Base-by-base conservation (phyloP, 2,888 invertebrate species). In the Pachycephus smyrnensis region DNA sequence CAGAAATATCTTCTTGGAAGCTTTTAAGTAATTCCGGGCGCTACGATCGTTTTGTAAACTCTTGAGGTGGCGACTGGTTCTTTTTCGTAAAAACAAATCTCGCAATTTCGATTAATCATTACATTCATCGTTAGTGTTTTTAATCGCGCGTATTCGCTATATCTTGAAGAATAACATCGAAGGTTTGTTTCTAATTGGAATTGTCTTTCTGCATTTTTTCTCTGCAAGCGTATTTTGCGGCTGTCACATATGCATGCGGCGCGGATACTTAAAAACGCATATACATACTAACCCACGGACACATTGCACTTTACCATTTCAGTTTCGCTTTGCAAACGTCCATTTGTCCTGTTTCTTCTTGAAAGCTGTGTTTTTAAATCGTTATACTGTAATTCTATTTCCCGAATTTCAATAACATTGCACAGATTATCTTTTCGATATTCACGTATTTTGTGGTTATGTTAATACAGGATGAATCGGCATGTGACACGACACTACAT, bases 401-500 rank as follows among this genome's bases (percentile, higher is more conserved):
- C 9, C 55, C 23, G 9, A 55, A 6, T 55, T 55, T 55, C 55
- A 9, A 55, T 55, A 23, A 55, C 55, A 55, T 55, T 23, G 55
- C 55, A 23, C 23, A 55, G 55, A 55, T 55, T 23, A 55, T 23
- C 23, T 55, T 55, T 23, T 15, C 6, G 55, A 55, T 55, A 6
- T 9, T 9, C 55, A 55, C 6, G 6, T 55, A 55, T 55, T 23
- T 15, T 23, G 23, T 84, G 86, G 86, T 86, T 85, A 86, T 83
- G 87, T 85, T 55, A 75, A 15, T 32, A 33, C 12, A 83, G 71
- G 71, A 83, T 85, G 84, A 87, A 82, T 83, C 81, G 75, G 82
- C 84, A 81, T 30, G 83, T 84, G 76, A 77, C 12, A 36, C 12
- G 32, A 69, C 35, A 37, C 32, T 12, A 15, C 36, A 11, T 68